Percentiles rank a stretch among this genome's conserved stretches.
phyloP scores from a whole-genome alignment of 2,113 vertebrate genomes.

The Perca flavescens region DNA sequence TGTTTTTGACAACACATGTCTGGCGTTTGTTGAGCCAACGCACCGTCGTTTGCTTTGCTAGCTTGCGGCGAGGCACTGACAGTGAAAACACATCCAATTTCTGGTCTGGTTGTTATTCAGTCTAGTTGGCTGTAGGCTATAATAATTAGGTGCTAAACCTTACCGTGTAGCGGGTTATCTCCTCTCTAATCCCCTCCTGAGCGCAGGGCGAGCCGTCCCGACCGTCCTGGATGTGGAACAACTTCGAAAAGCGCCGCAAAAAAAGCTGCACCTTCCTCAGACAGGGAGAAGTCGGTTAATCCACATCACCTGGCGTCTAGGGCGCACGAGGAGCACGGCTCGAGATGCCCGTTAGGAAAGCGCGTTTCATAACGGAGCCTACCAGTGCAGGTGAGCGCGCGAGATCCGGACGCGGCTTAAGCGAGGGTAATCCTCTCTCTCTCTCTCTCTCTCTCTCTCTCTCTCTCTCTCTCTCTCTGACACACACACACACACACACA shows the following conservation, averaged over 20 bases:
- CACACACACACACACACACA: not conserved
- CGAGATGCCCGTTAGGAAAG: not conserved
- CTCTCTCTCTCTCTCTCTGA: conserved; percentile 11
- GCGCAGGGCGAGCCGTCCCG: conserved; percentile 48
- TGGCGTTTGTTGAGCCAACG: not conserved
- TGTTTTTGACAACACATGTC: not conserved
- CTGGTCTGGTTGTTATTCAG: not conserved
- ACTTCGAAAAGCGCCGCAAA: conserved; percentile 57
- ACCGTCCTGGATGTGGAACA: conserved; percentile 40
- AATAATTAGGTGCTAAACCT: conserved; percentile 47
- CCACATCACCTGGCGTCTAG: conserved; percentile 27
- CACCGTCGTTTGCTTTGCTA: not conserved
- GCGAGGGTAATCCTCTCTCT: conserved; percentile 54
- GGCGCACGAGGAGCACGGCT: conserved; percentile 2
- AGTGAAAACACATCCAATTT: conserved; percentile 16
- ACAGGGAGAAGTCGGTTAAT: conserved; percentile 45
- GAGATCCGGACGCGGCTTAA: conserved; percentile 40
- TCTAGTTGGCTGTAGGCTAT: not conserved
- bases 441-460: conserved; percentile 16
- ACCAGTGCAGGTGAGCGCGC: conserved; percentile 62
- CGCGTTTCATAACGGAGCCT: conserved; percentile 5
- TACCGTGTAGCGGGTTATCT: conserved; percentile 59
- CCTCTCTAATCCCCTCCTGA: conserved; percentile 66
- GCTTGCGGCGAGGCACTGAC: not conserved
- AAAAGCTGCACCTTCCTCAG: conserved; percentile 34